phyloP scores from a whole-genome alignment of 2,797 vertebrate species.

The Coregonus sp. region DNA sequence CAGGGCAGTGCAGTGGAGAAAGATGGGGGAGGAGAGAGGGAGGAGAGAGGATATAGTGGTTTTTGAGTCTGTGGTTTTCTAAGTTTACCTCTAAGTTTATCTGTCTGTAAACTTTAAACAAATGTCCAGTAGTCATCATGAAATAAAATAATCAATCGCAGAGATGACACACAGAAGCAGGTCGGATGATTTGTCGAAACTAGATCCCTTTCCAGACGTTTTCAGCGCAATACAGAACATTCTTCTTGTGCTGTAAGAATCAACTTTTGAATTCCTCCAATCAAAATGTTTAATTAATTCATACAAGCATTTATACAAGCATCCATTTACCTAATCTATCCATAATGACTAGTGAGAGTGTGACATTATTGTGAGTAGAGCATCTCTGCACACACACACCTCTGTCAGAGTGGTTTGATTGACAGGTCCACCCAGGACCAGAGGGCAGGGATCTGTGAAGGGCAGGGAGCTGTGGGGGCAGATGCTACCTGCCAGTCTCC shows the following conservation, averaged over 20 bases:
- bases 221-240: not conserved
- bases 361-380: not conserved
- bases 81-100: not conserved
- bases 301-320: not conserved
- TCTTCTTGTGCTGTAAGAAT: not conserved
- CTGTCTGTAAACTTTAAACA: not conserved
- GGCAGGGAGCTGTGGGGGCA: constrained; percentile 27
- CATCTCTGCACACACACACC: not conserved
- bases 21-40: not conserved
- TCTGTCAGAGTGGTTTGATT: constrained; percentile 5
- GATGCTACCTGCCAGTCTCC: constrained; percentile 13
- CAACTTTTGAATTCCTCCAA: not conserved
- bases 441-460: constrained; percentile 20
- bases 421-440: constrained; percentile 9
- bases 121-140: not conserved
- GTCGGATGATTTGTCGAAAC: not conserved
- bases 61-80: not conserved
- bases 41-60: not conserved
- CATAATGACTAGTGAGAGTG: not conserved
- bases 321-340: not conserved
- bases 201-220: not conserved
- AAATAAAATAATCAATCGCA: not conserved
- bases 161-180: not conserved
- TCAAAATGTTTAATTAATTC: not conserved
- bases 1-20: constrained; percentile 7